Base-by-base conservation (phyloP, 2,113 vertebrate species). In the Gallinago undulata region DNA sequence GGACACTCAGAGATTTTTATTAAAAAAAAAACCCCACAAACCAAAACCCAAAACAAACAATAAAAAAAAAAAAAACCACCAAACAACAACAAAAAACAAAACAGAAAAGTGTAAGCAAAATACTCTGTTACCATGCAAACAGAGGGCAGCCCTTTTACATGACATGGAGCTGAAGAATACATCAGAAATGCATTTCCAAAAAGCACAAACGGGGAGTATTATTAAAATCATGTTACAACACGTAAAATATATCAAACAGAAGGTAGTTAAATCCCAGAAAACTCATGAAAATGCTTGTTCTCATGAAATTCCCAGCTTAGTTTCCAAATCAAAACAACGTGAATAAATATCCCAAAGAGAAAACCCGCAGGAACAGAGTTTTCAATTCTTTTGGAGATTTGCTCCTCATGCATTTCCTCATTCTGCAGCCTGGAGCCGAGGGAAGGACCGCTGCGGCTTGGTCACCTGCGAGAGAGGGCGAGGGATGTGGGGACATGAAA, bases 171-270 rank as follows among this genome's bases (percentile, higher is more conserved):
- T 56, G 60, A 90, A 59, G 53, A 70, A 59, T 74, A 35, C 19
- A 19, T 60, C 68, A 91, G 30, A 96, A 77, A 94, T n/a, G 11
- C 33, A 89, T 92, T 95, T 96, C 60, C 93, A 43, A 86, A 83
- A 90, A 77, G 55, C 15, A 19, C 51, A 92, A 95, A 95, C 69
- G 84, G 3, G 51, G 39, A 67, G 12, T 25, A 78, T 64, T 92
- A 95, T 84, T 87, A 87, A 93, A 96, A 67, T 91, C 57, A 66
- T 48, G 76, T 87, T 75, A 87, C 2, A 4, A 93, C 76, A 90
- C 4, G 56, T 51, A 80, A 90, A 90, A 68, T 78, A 2, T 25
- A 92, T 78, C 76, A 89, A 94, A 74, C 30, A 81, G 62, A 86
- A 81, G 31, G 68, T 33, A 93, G 93, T 89, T 95, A 84, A 81